Conservation (phyloP, 2,113 vertebrate genomes). For the Alosa alosa region DNA sequence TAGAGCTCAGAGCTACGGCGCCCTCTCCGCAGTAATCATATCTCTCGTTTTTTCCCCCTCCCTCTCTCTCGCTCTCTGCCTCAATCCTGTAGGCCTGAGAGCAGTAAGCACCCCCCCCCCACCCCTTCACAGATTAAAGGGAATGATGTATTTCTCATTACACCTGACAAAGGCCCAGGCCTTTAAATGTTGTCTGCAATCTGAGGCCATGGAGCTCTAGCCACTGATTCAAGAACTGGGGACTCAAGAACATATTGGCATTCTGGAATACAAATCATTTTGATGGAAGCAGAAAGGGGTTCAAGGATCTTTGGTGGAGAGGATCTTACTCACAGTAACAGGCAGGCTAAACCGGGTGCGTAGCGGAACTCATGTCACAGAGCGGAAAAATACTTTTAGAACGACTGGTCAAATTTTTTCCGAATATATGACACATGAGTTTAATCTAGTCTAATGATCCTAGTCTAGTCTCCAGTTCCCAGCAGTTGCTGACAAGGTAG, state of each 20-base stretch:
- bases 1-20: constrained; percentile 31
- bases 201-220: background rate
- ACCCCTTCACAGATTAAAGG: constrained; percentile 43
- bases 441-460: background rate
- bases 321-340: background rate
- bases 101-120: constrained; percentile 41
- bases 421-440: too few species aligned
- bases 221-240: constrained; percentile 17
- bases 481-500: background rate
- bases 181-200: constrained; percentile 17
- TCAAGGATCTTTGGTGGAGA: too few species aligned
- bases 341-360: too few species aligned
- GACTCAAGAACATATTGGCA: constrained; percentile 3
- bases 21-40: constrained; percentile 33
- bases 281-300: too few species aligned
- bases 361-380: too few species aligned
- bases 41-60: background rate
- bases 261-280: background rate
- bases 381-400: too few species aligned
- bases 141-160: constrained; percentile 55
- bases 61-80: background rate
- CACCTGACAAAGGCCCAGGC: constrained; percentile 39
- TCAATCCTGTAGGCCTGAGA: constrained; percentile 36
- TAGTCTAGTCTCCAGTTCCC: background rate
- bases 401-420: too few species aligned